Percentiles rank a stretch among this genome's conserved stretches.
Evolutionary conservation across 2,113 vertebrate genomes (phyloP).

Genomic region (Arenaria interpres): DNA sequence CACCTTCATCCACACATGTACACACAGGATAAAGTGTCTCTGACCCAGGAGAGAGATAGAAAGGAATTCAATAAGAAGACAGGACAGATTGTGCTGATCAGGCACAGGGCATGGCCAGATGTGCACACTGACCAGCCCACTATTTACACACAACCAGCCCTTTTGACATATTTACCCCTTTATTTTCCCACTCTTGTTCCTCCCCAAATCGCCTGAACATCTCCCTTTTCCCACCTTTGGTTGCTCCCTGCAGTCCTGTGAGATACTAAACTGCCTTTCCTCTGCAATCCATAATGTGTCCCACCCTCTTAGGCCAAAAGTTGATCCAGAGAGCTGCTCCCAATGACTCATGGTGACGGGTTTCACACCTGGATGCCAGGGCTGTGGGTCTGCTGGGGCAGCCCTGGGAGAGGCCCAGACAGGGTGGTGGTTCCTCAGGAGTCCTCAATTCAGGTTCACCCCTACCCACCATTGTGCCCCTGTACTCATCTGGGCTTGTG

Average conservation of each 20-base stretch:
- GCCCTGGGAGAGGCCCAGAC: not conserved
- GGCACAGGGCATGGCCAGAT: not conserved
- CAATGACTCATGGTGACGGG: fast-evolving
- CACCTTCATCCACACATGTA: fast-evolving
- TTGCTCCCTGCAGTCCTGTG: not conserved
- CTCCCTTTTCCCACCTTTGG: not conserved
- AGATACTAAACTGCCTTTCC: not conserved
- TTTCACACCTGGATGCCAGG: not conserved
- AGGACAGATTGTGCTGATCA: not conserved
- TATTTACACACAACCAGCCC: not conserved
- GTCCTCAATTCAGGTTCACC: not conserved
- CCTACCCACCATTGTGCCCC: not conserved
- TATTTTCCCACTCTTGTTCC: not conserved
- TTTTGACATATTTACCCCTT: not conserved
- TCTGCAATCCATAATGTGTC: not conserved
- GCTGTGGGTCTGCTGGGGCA: not conserved
- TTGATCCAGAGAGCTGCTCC: not conserved
- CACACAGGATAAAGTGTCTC: not conserved
- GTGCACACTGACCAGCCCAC: not conserved
- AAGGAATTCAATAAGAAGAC: not conserved
- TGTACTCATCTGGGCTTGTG: not conserved
- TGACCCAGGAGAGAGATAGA: not conserved
- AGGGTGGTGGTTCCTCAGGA: not conserved
- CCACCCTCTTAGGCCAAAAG: not conserved
- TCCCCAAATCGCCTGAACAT: not conserved